A percentile compares a stretch with the other conserved stretches of the same genome.
phyloP scores from a whole-genome alignment of 2,797 vertebrate genomes.

The Margarornis squamiger region DNA sequence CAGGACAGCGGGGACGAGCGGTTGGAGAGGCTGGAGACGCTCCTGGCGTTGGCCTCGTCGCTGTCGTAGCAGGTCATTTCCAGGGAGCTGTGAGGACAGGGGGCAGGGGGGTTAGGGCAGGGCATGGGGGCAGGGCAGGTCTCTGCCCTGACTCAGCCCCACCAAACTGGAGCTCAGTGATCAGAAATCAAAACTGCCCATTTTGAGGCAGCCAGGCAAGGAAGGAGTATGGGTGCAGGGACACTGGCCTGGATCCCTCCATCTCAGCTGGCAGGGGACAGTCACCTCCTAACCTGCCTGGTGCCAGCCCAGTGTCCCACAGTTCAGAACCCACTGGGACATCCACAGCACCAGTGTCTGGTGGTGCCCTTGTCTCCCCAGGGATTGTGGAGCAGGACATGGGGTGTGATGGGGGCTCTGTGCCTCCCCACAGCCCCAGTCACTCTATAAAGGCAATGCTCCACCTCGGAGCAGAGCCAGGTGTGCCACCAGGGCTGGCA shows the following conservation, averaged over 20 bases:
- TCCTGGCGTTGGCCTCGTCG: slow-evolving; percentile 89
- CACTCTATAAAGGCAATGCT: not conserved
- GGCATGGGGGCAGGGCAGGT: not conserved
- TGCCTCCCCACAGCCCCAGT: not conserved
- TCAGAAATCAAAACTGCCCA: not conserved
- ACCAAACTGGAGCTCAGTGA: not conserved
- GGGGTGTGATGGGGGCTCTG: not conserved
- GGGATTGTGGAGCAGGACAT: rapidly evolving
- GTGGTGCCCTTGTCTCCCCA: not conserved
- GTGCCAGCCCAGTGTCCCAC: not conserved
- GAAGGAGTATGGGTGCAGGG: not conserved
- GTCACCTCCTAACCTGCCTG: not conserved
- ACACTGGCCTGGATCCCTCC: rapidly evolving
- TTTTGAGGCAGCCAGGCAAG: not conserved
- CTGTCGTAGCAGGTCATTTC: slow-evolving; percentile 92
- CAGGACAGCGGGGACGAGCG: slow-evolving; percentile 93
- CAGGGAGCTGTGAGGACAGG: slow-evolving; percentile 78
- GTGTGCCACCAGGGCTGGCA: not conserved
- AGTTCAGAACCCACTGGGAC: not conserved
- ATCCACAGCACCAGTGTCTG: rapidly evolving
- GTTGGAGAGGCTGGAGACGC: slow-evolving; percentile 91
- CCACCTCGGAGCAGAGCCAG: rapidly evolving
- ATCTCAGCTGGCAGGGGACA: not conserved
- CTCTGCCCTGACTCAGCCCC: not conserved
- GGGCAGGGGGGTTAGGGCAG: not conserved